Evolutionary conservation across 2,113 vertebrate species (phyloP).

Genomic region (Cebus imitator): DNA sequence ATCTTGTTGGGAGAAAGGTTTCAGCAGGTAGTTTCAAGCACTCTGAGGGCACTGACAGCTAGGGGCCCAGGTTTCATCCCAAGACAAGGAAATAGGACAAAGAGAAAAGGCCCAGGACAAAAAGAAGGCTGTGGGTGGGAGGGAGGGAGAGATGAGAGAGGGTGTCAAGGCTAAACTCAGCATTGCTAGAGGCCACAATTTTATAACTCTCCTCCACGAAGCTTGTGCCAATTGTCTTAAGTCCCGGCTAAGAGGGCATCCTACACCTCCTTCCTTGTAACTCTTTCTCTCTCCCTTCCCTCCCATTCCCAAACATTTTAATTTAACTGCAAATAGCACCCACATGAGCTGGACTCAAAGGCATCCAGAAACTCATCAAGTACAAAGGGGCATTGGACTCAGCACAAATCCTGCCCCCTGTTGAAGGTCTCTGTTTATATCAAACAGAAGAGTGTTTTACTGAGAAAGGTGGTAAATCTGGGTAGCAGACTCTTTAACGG

Average conservation of each 20-base stretch:
- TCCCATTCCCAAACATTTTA: background rate
- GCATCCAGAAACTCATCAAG: background rate
- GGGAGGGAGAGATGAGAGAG: background rate
- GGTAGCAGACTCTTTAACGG: background rate
- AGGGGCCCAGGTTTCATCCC: background rate
- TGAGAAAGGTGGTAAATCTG: background rate
- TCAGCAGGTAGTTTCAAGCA: background rate
- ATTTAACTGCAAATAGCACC: background rate
- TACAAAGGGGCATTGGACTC: background rate
- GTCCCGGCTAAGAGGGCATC: background rate
- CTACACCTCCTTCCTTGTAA: background rate
- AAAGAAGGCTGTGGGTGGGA: background rate
- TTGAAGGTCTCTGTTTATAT: background rate
- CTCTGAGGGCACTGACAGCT: background rate
- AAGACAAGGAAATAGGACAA: constrained; percentile 1
- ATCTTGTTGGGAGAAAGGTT: background rate
- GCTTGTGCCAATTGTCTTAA: background rate
- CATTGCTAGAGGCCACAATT: background rate
- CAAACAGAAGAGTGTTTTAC: background rate
- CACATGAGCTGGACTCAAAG: background rate
- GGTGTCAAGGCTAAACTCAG: background rate
- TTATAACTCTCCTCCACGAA: background rate
- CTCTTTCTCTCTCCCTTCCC: background rate
- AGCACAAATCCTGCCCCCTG: background rate
- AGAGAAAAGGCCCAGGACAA: background rate